Evolutionary conservation across 2,888 invertebrate genomes (phyloP).

Genomic region (Drosophila neotestacea): DNA sequence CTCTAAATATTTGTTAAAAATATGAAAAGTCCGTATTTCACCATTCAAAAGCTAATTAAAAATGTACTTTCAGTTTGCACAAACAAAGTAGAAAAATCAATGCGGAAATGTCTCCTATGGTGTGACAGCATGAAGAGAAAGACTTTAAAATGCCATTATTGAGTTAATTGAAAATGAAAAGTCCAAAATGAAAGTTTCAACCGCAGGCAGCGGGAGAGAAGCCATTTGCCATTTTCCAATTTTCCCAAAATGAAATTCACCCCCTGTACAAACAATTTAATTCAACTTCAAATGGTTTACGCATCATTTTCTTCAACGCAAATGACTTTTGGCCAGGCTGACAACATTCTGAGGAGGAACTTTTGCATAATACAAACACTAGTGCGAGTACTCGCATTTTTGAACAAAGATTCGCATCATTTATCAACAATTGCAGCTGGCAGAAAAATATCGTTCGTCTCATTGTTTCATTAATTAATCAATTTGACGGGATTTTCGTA

Average conservation of each 20-base stretch:
- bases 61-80: not conserved
- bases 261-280: conserved; percentile 46
- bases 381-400: conserved; percentile 16
- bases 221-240: conserved; percentile 39
- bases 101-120: not conserved
- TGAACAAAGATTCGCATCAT: conserved; percentile 54
- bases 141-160: conserved; percentile 45
- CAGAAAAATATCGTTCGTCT: conserved; percentile 27
- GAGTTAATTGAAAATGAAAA: conserved; percentile 58
- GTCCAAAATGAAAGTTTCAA: conserved; percentile 28
- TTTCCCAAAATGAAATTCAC: conserved; percentile 27
- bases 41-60: not conserved
- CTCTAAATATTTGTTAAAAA: not conserved
- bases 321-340: conserved; percentile 37
- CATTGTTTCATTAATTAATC: conserved; percentile 58
- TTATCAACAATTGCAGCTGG: conserved; percentile 53
- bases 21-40: not conserved
- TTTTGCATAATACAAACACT: conserved; percentile 33
- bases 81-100: conserved; percentile 11
- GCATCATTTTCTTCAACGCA: conserved; percentile 63
- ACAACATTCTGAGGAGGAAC: conserved; percentile 23
- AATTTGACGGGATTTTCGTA: conserved; percentile 32
- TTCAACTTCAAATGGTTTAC: conserved; percentile 68
- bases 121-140: conserved; percentile 17
- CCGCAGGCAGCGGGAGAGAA: conserved; percentile 34